Evolutionary conservation across 2,113 vertebrate species (phyloP).

Genomic region (Bubo bubo): DNA sequence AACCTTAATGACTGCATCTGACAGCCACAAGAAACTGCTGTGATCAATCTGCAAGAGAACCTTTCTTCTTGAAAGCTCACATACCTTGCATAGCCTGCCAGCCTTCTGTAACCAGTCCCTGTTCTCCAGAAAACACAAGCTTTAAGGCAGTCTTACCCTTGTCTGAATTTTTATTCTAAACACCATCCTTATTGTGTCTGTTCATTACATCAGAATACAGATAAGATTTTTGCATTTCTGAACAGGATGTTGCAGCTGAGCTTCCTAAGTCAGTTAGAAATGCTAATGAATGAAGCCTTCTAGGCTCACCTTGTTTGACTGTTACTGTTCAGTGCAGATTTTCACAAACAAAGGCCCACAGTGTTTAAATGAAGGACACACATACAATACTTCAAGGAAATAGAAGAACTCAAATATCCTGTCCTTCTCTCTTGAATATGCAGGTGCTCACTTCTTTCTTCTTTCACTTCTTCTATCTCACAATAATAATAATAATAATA

Average conservation of each 20-base stretch:
- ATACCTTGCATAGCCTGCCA: background rate
- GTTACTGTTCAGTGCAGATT: background rate
- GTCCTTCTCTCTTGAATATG: background rate
- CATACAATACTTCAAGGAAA: background rate
- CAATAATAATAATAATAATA: too few relatives aligned
- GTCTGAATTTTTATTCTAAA: background rate
- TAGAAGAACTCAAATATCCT: background rate
- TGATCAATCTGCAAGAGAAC: background rate
- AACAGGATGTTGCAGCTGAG: conserved; percentile 5
- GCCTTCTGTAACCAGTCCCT: background rate
- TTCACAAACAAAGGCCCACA: background rate
- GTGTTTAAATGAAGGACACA: background rate
- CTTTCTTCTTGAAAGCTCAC: background rate
- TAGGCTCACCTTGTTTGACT: background rate
- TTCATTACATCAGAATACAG: conserved; percentile 3
- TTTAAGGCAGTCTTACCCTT: background rate
- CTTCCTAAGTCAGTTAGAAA: background rate
- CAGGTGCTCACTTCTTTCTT: background rate
- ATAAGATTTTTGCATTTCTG: background rate
- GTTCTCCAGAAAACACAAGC: background rate
- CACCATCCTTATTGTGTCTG: background rate
- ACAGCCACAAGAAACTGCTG: background rate
- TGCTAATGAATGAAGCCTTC: background rate
- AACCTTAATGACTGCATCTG: background rate
- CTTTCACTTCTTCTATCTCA: background rate